Evolutionary conservation across 2,113 vertebrate genomes (phyloP), one percentile per base, ranked within the genome.

Genomic region (Ciconia stormi): DNA sequence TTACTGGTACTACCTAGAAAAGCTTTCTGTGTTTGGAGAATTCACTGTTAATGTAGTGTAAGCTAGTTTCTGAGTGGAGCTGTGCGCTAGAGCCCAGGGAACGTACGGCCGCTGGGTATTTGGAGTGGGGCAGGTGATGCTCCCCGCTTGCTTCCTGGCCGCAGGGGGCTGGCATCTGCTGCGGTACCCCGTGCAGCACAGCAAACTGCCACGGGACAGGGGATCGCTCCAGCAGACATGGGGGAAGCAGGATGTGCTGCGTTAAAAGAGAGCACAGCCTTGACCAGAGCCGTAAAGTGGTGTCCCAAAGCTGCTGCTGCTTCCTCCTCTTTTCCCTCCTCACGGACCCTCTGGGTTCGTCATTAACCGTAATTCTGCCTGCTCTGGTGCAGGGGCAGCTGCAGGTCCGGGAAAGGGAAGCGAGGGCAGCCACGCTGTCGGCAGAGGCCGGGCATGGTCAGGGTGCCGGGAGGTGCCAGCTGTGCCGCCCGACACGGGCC

Each of bases 41-140:
- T 26, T 90, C 76, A 30, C 66, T 53, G 47, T 34, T 47, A 47
- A 38, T 4, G 66, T 18, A 5, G 29, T 0, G 3, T 49, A 11
- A 25, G 82, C 49, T 25, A 8, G 81, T n/a, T 44, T n/a, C 32
- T 20, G 44, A 66, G 49, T 0, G 9, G 47, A 94, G 81, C 74
- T 2, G 9, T 53, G 82, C 14, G 62, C 95, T 50, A 18, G 84
- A 94, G 52, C 95, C 95, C 83, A 38, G 87, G 91, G 87, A 77
- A 82, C 1, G 3, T 77, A 72, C 15, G 89, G 92, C 95, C 59
- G 23, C 94, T 66, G 63, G 52, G 71, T 20, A 8, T 61, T 58
- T 11, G 74, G 59, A 91, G 50, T 22, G 26, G 92, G 93, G 90
- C 77, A n/a, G 70, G 82, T 69, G 90, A 67, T 91, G 95, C 70